phyloP scores from a whole-genome alignment of 2,888 invertebrate species.

The Saturnia japonica region DNA sequence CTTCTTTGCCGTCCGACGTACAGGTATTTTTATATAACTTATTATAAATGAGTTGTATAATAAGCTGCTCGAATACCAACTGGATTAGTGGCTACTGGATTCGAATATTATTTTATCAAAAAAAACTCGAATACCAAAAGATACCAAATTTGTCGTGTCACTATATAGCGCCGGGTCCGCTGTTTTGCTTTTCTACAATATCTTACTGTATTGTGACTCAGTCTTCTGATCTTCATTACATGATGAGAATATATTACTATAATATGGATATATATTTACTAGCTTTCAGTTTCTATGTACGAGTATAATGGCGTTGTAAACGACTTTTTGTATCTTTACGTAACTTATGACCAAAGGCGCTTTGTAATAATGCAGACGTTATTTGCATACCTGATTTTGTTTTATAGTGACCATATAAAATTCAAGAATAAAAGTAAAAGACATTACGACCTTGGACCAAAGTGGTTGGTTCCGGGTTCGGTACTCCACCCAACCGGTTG shows the following conservation, averaged over 20 bases:
- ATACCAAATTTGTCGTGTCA: not conserved
- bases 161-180: not conserved
- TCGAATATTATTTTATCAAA: not conserved
- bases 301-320: not conserved
- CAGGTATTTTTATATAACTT: not conserved
- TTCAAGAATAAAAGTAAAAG: constrained; percentile 62
- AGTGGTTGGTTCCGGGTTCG: constrained; percentile 72
- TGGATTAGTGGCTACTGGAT: not conserved
- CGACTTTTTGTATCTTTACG: constrained; percentile 27
- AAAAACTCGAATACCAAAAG: not conserved
- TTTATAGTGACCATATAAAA: constrained; percentile 37
- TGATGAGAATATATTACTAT: not conserved
- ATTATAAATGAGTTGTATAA: not conserved
- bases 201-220: not conserved
- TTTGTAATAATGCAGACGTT: constrained; percentile 30
- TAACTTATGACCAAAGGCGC: constrained; percentile 25
- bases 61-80: not conserved
- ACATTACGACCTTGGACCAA: constrained; percentile 66
- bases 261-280: not conserved
- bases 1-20: not conserved
- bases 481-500: constrained; percentile 62
- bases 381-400: constrained; percentile 36
- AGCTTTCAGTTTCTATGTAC: not conserved
- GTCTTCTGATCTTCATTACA: not conserved
- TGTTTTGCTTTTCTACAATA: not conserved